Evolutionary conservation across 1,140 invertebrate species (phyloP).

Genomic region (Metopolophium dirhodum): DNA sequence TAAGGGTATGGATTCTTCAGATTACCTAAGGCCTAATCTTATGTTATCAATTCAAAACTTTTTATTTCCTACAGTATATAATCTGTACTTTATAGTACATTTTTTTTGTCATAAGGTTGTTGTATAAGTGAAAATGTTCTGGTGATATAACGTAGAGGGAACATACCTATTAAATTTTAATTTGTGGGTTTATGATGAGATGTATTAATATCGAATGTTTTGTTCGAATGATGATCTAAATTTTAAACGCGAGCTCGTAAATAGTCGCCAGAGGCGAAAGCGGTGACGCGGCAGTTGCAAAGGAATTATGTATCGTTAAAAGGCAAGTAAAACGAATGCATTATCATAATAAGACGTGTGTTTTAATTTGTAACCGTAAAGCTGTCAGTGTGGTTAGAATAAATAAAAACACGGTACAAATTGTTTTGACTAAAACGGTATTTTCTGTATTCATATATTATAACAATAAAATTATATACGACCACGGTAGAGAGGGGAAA

Average conservation of each 20-base stretch:
- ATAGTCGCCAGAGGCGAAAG: background rate
- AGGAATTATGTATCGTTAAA: background rate
- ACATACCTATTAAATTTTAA: background rate
- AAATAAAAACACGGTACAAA: background rate
- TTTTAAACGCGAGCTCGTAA: background rate
- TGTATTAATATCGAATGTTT: background rate
- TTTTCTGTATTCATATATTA: background rate
- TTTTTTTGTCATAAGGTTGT: background rate
- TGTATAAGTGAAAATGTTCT: background rate
- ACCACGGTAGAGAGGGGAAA: background rate
- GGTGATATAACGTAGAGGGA: background rate
- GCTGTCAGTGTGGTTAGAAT: background rate
- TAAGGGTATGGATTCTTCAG: background rate
- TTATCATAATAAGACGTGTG: background rate
- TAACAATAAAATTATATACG: conserved; percentile 12
- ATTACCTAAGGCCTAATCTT: background rate
- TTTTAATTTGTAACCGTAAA: conserved; percentile 44
- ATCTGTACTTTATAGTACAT: background rate
- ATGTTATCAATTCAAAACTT: background rate
- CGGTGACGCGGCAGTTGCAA: background rate
- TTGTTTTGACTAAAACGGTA: conserved; percentile 40
- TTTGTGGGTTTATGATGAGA: background rate
- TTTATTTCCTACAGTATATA: background rate
- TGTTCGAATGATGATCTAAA: background rate
- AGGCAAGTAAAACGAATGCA: background rate